Evolutionary conservation across 2,797 vertebrate genomes (phyloP).

Genomic region (Staurois parvus): DNA sequence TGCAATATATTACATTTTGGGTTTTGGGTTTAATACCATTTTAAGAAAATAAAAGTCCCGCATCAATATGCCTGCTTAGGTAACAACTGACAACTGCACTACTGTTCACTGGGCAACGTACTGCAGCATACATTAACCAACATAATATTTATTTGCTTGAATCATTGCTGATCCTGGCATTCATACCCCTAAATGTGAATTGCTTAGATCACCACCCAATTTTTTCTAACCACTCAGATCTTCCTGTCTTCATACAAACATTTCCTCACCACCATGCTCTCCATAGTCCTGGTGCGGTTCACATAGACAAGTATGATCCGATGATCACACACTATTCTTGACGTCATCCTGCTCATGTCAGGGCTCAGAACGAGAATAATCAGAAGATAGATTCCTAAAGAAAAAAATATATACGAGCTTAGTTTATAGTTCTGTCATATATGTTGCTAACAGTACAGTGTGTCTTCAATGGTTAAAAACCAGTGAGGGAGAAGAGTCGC

Average conservation of each 20-base stretch:
- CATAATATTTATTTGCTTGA: too few species aligned
- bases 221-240: slow-evolving; percentile 18
- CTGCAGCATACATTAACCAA: background rate
- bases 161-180: slow-evolving; percentile 4
- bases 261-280: slow-evolving; percentile 50
- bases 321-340: slow-evolving; percentile 44
- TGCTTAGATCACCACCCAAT: slow-evolving; percentile 27
- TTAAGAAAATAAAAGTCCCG: too few species aligned
- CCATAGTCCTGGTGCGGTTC: slow-evolving; percentile 29
- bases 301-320: slow-evolving; percentile 47
- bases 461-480: too few species aligned
- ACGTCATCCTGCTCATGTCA: slow-evolving; percentile 38
- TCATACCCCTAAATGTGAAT: slow-evolving; percentile 31
- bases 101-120: too few species aligned
- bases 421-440: background rate
- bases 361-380: slow-evolving; percentile 56
- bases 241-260: background rate
- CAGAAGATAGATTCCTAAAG: slow-evolving; percentile 55
- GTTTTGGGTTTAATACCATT: too few species aligned
- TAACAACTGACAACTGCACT: too few species aligned
- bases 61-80: too few species aligned
- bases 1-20: too few species aligned
- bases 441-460: background rate
- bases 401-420: background rate
- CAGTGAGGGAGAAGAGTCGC: too few species aligned